Base-by-base conservation (phyloP, 2,797 vertebrate genomes). In the Coendou prehensilis region DNA sequence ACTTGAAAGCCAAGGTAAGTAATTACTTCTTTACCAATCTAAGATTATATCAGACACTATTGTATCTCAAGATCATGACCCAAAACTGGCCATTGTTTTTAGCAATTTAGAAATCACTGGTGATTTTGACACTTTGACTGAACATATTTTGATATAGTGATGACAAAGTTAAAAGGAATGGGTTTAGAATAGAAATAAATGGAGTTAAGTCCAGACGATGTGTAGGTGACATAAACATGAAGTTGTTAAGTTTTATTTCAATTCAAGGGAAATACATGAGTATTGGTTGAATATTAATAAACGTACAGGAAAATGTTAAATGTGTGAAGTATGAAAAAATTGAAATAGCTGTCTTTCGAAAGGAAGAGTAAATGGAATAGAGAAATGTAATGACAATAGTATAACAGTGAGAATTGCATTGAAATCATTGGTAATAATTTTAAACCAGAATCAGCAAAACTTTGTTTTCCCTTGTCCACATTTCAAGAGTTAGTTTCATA, bases 371-470 rank as follows among this genome's bases (percentile, higher is more conserved):
- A 8, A 75, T 41, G 14, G 6, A 50, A 33, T 85, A 61, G 4
- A 88, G 11, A 96, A 86, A 86, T 52, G 30, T 22, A 83, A 59
- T 47, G 22, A 79, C 26, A 83, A 20, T 41, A 37, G 17, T 52
- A 6, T 56, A 82, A 6, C 9, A 63, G 17, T 71, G 57, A 83
- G 3, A 15, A 6, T 56, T 83, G n/a, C 57, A 3, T 9, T 84
- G 9, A 84, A 88, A 78, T 88, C 2, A 54, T 30, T 63, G 23
- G 79, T 87, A 9, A 61, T 56, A 10, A 47, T 20, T 64, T 86
- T 91, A 85, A 81, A 71, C 10, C 30, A 50, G 26, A 93, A 90
- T 79, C 56, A 90, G 61, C 28, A 87, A 92, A 54, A 57, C 37
- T 26, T 78, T 30, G 9, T 45, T 69, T 92, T 54, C 20, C 13